These are phyloP conservation scores for Natator depressus DNA, from an alignment of 2,113 vertebrate genomes.

Conservation along the genomic window DNA sequence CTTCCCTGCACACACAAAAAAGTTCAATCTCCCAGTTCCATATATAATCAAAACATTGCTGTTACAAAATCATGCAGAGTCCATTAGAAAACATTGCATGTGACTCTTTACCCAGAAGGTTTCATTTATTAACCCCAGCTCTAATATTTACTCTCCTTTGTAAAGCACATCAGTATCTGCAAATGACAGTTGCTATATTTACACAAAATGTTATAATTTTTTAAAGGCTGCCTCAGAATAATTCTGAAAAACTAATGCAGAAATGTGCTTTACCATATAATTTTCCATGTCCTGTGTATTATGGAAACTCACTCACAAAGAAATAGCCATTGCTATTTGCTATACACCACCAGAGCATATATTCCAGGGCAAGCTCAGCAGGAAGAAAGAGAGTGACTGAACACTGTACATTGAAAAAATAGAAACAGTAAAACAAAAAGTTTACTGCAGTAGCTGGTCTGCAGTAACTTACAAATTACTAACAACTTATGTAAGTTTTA, in stretches of 20 bases:
- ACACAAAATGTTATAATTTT: background rate
- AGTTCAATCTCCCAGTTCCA: background rate
- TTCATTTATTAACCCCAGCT: background rate
- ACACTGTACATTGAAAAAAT: slow-evolving; percentile 65
- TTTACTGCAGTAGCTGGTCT: slow-evolving; percentile 83
- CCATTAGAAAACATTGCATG: background rate
- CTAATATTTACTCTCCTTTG: background rate
- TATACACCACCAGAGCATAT: slow-evolving; percentile 45
- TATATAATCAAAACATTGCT: background rate
- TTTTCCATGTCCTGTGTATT: slow-evolving; percentile 11
- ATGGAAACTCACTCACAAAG: slow-evolving; percentile 35
- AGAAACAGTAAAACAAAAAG: slow-evolving; percentile 79
- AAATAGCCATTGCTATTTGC: slow-evolving; percentile 62
- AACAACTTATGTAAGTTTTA: slow-evolving; percentile 88
- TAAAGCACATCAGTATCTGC: background rate
- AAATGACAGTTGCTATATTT: background rate
- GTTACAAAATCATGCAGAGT: background rate
- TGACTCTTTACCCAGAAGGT: background rate
- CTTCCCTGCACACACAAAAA: background rate
- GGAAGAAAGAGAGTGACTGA: slow-evolving; percentile 65
- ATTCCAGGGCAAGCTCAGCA: slow-evolving; percentile 59
- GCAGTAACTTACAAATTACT: slow-evolving; percentile 86
- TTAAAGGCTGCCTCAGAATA: slow-evolving; percentile 14
- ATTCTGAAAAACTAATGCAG: background rate
- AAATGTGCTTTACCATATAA: background rate